Evolutionary conservation across 2,113 vertebrate genomes (phyloP).

Genomic region (Planiliza haematocheilus): DNA sequence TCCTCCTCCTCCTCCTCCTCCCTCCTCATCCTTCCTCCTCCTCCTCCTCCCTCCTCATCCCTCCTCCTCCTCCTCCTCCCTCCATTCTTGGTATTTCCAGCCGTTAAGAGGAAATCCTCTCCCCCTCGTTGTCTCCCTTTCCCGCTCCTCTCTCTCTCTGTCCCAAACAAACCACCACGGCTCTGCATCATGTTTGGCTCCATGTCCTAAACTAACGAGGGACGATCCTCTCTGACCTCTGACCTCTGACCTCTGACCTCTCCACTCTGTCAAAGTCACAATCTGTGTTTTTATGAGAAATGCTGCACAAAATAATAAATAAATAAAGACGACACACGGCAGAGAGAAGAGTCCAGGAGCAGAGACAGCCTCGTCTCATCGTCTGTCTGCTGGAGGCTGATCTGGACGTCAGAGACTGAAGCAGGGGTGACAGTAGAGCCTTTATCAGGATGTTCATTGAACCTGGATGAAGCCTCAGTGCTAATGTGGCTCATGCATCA

Average conservation of each 20-base stretch:
- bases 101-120: slow-evolving; percentile 32
- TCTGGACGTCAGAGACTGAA: no score
- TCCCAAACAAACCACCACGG: slow-evolving; percentile 25
- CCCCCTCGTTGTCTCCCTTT: background rate
- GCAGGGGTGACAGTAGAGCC: no score
- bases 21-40: background rate
- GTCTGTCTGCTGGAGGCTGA: no score
- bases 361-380: no score
- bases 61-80: background rate
- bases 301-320: no score
- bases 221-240: background rate
- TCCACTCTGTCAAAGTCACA: no score
- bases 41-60: background rate
- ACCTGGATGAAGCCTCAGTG: no score
- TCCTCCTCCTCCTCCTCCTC: background rate
- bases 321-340: no score
- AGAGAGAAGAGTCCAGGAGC: no score
- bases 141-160: background rate
- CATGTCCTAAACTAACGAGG: background rate
- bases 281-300: background rate
- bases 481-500: no score
- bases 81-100: slow-evolving; percentile 29
- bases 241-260: no score
- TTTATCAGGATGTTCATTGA: no score
- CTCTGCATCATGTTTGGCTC: background rate